Conservation (phyloP, 1,140 invertebrate genomes). For the Pogonomyrmex barbatus region DNA sequence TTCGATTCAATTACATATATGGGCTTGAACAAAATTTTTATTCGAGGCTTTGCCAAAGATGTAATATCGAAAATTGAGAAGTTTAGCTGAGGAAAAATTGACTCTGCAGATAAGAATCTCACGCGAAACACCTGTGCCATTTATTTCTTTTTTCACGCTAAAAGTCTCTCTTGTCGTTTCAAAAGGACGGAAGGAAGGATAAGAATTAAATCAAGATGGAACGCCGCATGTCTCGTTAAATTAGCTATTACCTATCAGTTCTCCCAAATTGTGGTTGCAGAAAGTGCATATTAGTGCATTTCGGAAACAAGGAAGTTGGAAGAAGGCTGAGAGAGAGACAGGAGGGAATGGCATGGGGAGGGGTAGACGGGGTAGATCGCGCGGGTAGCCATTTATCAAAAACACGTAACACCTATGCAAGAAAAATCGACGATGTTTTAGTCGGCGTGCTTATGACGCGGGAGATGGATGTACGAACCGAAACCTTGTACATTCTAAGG, state of each 20-base stretch:
- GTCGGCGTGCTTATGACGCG: constrained; percentile 78
- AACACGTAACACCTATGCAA: constrained; percentile 80
- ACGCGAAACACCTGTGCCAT: constrained; percentile 11
- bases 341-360: too few species aligned
- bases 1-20: neutral
- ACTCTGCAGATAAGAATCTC: constrained; percentile 36
- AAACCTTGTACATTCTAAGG: constrained; percentile 75
- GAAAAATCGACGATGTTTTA: constrained; percentile 81
- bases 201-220: neutral
- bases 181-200: neutral
- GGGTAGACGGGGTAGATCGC: neutral
- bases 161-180: neutral
- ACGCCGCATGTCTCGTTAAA: constrained; percentile 11
- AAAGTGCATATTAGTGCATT: constrained; percentile 46
- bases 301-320: constrained; percentile 44
- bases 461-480: constrained; percentile 79
- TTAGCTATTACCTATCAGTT: neutral
- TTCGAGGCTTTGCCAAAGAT: neutral
- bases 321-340: constrained; percentile 8
- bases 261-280: neutral
- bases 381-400: constrained; percentile 76
- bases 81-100: constrained; percentile 37
- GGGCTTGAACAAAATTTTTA: constrained; percentile 13
- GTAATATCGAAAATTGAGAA: constrained; percentile 39
- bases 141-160: neutral